Evolutionary conservation across 2,113 vertebrate species (phyloP), one percentile per base, ranked within the genome.

Genomic region (Stictonetta naevosa): DNA sequence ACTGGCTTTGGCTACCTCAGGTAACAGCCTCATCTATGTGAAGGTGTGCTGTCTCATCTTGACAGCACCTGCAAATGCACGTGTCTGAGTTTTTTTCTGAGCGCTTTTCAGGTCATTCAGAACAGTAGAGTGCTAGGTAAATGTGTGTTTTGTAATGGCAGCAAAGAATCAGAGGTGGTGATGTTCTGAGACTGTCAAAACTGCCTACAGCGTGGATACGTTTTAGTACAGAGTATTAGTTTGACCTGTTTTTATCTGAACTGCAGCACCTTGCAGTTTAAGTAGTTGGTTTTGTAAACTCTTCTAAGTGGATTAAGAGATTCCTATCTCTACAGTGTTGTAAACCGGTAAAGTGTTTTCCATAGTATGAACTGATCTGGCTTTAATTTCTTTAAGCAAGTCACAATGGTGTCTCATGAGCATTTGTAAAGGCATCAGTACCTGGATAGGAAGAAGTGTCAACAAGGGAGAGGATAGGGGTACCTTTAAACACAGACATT

Each of bases 1-100:
- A 82, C 97, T 97, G 38, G 78, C 97, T 88, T 96, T 98, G 94
- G 98, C 97, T 56, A 97, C 98, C 90, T 97, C 98, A 98, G 98
- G 98, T 98, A 96, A 95, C 85, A 28, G n/a, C 44, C 50, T 81
- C 76, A 2, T 16, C 59, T 42, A 1, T 4, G 38, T 6, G 9
- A 69, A 59, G 76, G 52, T 58, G 64, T 7, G 8, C 76, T 69
- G 79, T 42, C 31, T 8, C 4, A 5, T 6, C 3, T 8, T 10
- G 69, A 16, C 84, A 64, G 83, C 91, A 38, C 46, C 25, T 29
- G 3, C 64, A 8, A 20, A 10, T 2, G 3, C 86, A 23, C 1
- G 0, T 0, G 1, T 21, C 3, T 0, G 3, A 73, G 33, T 31
- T 55, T 34, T 34, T 52, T 63, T 31, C 71, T 3, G 14, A 58